phyloP scores from a whole-genome alignment of 2,113 vertebrate genomes.

The Motacilla alba region DNA sequence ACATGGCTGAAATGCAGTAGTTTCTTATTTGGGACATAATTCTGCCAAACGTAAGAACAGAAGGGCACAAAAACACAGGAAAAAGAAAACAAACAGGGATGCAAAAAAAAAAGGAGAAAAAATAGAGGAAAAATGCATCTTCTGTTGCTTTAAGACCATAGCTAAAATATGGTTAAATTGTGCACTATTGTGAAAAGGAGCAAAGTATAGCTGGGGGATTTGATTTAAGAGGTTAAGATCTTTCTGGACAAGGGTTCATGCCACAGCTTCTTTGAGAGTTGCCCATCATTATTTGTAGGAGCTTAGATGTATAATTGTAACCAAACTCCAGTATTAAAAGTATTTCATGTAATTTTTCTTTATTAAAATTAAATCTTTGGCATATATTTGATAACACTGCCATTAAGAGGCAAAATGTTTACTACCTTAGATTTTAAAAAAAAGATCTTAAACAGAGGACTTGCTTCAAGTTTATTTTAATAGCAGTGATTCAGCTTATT shows the following conservation, averaged over 20 bases:
- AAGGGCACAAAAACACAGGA: constrained; percentile 69
- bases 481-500: constrained; percentile 70
- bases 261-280: constrained; percentile 73
- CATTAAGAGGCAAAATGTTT: constrained; percentile 75
- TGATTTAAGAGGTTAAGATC: constrained; percentile 66
- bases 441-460: constrained; percentile 72
- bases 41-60: constrained; percentile 75
- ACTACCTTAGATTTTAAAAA: constrained; percentile 72
- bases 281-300: constrained; percentile 72
- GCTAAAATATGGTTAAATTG: constrained; percentile 79
- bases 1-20: constrained; percentile 76
- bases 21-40: constrained; percentile 74
- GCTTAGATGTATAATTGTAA: constrained; percentile 72
- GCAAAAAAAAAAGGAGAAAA: constrained; percentile 28
- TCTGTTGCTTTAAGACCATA: constrained; percentile 78
- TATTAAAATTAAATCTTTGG: constrained; percentile 71
- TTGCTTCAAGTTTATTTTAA: constrained; percentile 82
- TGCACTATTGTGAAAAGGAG: constrained; percentile 81
- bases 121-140: constrained; percentile 15
- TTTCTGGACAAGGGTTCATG: constrained; percentile 76
- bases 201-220: constrained; percentile 67
- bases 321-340: constrained; percentile 80
- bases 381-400: constrained; percentile 75
- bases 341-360: constrained; percentile 75
- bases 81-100: constrained; percentile 66